Percentiles rank a stretch among this genome's conserved stretches.
Evolutionary conservation across 2,888 invertebrate species (phyloP).

Genomic region (Heliconius erato): DNA sequence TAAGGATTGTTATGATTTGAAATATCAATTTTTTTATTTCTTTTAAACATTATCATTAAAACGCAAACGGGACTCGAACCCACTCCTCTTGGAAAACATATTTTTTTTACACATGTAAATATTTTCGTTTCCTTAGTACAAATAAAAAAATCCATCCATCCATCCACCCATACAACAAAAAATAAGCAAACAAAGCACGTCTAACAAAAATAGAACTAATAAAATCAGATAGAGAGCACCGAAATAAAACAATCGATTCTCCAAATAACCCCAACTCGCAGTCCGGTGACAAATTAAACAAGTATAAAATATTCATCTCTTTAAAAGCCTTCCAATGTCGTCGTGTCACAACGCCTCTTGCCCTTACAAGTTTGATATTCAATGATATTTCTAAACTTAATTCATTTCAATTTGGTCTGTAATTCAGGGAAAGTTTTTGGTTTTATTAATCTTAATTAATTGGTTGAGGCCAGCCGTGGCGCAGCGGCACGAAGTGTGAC

Average conservation of each 20-base stretch:
- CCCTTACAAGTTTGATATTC: conserved; percentile 7
- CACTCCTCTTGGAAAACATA: too few relatives aligned
- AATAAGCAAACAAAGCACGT: neutral
- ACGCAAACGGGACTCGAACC: too few relatives aligned
- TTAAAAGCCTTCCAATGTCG: conserved; percentile 27
- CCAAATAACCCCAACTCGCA: conserved; percentile 14
- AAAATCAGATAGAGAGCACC: neutral
- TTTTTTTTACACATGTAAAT: neutral
- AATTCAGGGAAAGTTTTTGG: neutral
- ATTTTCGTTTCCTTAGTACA: neutral
- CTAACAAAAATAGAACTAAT: neutral
- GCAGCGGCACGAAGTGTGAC: too few relatives aligned
- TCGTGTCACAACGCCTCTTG: conserved; percentile 22
- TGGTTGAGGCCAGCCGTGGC: too few relatives aligned
- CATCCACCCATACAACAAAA: neutral
- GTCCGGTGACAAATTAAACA: conserved; percentile 33
- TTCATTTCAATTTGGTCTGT: neutral
- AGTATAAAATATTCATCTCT: conserved; percentile 32
- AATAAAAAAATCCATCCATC: neutral
- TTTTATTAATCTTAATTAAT: neutral
- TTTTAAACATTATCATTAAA: too few relatives aligned
- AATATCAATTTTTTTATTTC: too few relatives aligned
- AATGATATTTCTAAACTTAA: conserved; percentile 12
- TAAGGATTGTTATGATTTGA: too few relatives aligned
- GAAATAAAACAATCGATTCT: conserved; percentile 13